Evolutionary conservation across 2,113 vertebrate species (phyloP), one percentile per base, ranked within the genome.

Genomic region (Hemiprocne comata): DNA sequence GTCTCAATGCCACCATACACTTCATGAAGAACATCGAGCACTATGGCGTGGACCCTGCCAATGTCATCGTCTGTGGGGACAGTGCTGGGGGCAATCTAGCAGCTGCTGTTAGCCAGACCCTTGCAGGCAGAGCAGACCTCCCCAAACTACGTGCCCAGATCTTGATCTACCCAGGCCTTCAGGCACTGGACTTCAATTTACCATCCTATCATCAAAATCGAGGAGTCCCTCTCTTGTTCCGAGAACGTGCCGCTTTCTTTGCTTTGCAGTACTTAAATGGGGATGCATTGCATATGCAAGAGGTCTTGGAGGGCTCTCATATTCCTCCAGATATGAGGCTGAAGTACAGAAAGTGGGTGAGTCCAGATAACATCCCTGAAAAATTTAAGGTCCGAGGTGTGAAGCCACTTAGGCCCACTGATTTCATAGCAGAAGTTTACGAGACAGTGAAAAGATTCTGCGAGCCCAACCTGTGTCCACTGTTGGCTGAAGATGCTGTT

Each of bases 201-300:
- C 99, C 99, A 19, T 99, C 99, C 1, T 98, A 98, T 18, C 98
- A 98, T 12, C 98, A 98, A 28, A 99, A 99, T 40, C 96, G 90
- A 1, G 97, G 98, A 3, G 97, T 98, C 69, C 98, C 98, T 19
- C 55, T 99, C 91, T 95, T 99, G n/a, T 97, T 96, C 18, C 95
- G 94, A 60, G 87, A 96, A 29, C 95, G 98, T 0, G 72, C 80
- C 2, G 97, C 95, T 14, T 98, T 98, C 97, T 98, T 97, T 90
- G 97, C 94, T 70, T 75, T 97, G 65, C 94, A 95, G 73, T 98
- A 98, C 86, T 86, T 99, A 50, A 97, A 96, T 5, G 96, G 98
- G 40, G 84, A 97, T 75, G 77, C 93, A 24, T 65, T 96, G 14
- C 73, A 98, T 78, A 90, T 97, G 93, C 96, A 96, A 5, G 93